Conservation (phyloP, 2,113 vertebrate species). For the Narcine bancroftii region DNA sequence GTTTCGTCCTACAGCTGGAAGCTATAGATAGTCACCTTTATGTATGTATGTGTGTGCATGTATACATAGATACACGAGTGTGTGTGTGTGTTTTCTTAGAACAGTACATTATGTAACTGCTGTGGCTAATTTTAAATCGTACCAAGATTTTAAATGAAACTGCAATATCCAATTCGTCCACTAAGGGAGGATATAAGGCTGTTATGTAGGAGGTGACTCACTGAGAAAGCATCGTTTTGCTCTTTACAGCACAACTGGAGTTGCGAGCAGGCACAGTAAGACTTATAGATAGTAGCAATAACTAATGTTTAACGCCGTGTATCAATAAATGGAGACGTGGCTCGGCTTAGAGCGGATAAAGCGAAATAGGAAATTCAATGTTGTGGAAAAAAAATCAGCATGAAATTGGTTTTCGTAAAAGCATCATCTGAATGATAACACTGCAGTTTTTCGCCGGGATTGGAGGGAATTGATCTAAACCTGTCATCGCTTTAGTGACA, state of each 20-base stretch:
- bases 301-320: slow-evolving; percentile 36
- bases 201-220: slow-evolving; percentile 51
- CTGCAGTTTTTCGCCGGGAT: neutral
- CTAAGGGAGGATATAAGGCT: slow-evolving; percentile 62
- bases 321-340: slow-evolving; percentile 4
- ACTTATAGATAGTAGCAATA: slow-evolving; percentile 50
- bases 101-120: neutral
- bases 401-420: neutral
- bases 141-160: slow-evolving; percentile 17
- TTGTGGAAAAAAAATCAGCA: neutral
- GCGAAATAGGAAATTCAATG: too few relatives aligned
- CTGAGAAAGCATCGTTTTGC: slow-evolving; percentile 44
- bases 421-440: neutral
- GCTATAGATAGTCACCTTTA: neutral
- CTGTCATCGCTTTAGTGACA: neutral
- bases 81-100: too few relatives aligned
- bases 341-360: neutral
- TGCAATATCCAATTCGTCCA: slow-evolving; percentile 54
- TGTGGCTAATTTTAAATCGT: neutral
- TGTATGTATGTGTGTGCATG: neutral
- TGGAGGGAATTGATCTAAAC: neutral
- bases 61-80: too few relatives aligned
- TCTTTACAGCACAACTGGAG: slow-evolving; percentile 53
- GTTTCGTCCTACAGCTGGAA: neutral
- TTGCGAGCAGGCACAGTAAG: slow-evolving; percentile 54